Evolutionary conservation across 2,113 vertebrate genomes (phyloP).

Genomic region (Gopherus flavomarginatus): DNA sequence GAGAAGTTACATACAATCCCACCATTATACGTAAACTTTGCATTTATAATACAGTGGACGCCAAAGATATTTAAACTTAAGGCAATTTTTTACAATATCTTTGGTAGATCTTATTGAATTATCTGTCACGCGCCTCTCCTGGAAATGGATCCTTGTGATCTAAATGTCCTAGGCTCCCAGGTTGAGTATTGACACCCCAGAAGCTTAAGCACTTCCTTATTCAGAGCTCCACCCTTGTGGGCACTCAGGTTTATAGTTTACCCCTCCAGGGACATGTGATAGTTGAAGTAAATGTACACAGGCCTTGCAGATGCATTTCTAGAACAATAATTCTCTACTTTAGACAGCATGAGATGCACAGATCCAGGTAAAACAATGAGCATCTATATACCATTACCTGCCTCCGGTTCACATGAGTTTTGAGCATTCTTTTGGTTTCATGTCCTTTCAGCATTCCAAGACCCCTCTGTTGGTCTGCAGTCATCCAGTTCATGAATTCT

Average conservation of each 20-base stretch:
- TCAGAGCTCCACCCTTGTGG: neutral
- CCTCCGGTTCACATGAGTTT: neutral
- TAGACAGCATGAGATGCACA: neutral
- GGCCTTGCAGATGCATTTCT: neutral
- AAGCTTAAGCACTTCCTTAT: neutral
- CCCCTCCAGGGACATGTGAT: neutral
- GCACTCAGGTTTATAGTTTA: neutral
- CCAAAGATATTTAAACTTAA: neutral
- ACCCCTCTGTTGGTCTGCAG: too few relatives aligned
- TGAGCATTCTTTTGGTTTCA: too few relatives aligned
- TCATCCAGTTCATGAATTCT: too few relatives aligned
- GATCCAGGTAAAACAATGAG: neutral
- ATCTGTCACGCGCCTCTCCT: neutral
- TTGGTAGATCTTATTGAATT: neutral
- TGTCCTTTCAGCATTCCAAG: too few relatives aligned
- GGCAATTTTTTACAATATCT: neutral
- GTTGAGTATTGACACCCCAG: neutral
- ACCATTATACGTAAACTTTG: neutral
- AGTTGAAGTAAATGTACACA: neutral
- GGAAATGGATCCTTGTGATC: neutral
- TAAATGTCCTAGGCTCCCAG: neutral
- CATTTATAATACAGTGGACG: neutral
- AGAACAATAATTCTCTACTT: neutral
- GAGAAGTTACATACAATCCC: neutral
- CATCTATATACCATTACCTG: neutral